Conservation (phyloP, 2,797 vertebrate genomes). For the Rhyacichthys aspro region DNA sequence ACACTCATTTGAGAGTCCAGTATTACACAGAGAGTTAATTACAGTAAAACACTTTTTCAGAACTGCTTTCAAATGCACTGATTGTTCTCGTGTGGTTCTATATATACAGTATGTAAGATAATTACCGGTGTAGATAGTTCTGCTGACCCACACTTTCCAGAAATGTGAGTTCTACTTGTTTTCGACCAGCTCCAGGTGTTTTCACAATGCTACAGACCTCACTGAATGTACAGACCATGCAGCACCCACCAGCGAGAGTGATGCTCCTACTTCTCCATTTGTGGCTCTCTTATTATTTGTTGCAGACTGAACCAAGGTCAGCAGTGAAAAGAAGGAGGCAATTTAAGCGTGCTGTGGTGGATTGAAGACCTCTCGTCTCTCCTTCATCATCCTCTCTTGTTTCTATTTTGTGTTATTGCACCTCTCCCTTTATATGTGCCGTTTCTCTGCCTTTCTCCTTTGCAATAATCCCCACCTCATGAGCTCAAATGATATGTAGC, state of each 20-base stretch:
- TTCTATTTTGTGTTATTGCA: slow-evolving; percentile 22
- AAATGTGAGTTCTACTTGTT: neutral
- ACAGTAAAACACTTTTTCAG: too few relatives aligned
- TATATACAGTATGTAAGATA: too few relatives aligned
- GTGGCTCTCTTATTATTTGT: slow-evolving; percentile 59
- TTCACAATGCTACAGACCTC: slow-evolving; percentile 22
- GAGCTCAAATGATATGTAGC: slow-evolving; percentile 42
- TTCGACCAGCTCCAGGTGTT: slow-evolving; percentile 2
- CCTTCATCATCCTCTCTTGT: slow-evolving; percentile 42
- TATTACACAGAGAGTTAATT: too few relatives aligned
- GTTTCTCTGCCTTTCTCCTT: slow-evolving; percentile 24
- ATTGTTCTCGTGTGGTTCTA: too few relatives aligned
- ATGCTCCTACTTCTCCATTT: slow-evolving; percentile 34
- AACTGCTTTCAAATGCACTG: too few relatives aligned
- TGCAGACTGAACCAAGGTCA: slow-evolving; percentile 53
- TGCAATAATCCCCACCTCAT: slow-evolving; percentile 29
- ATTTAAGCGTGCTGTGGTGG: slow-evolving; percentile 62
- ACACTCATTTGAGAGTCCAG: too few relatives aligned
- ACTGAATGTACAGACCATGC: slow-evolving; percentile 34
- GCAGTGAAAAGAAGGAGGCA: slow-evolving; percentile 50
- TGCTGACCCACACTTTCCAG: neutral
- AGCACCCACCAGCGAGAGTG: slow-evolving; percentile 19
- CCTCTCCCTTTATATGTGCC: neutral
- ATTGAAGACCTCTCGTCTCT: slow-evolving; percentile 54
- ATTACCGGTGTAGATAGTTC: neutral